Percentiles rank a stretch among this genome's conserved stretches.
Evolutionary conservation across 64 coral and sea anemone species (phyloP).

Genomic region (Montipora efflorescens): DNA sequence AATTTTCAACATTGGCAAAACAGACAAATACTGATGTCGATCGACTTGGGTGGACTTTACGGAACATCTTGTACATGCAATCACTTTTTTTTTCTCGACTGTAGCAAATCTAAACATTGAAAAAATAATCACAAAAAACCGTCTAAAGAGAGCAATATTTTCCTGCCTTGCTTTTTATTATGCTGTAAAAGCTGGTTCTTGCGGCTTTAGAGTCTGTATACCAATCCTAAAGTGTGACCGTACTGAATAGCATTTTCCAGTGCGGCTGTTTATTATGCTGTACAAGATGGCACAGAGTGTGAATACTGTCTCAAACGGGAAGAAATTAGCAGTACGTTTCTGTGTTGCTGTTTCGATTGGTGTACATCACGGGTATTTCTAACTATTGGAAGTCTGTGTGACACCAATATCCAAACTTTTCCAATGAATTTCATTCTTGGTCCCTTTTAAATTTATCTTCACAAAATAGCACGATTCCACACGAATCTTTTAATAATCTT

Average conservation of each 20-base stretch:
- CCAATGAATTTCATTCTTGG: no score
- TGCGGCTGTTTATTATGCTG: not conserved
- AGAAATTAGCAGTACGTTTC: not conserved
- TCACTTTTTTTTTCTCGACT: no score
- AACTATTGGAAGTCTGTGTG: not conserved
- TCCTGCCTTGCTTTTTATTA: not conserved
- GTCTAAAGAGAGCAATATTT: not conserved
- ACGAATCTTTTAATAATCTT: no score
- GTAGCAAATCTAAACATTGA: no score
- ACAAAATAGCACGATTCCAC: no score
- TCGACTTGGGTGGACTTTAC: no score
- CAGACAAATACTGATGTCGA: no score
- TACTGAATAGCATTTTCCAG: not conserved
- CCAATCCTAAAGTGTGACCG: not conserved
- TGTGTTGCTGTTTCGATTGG: not conserved
- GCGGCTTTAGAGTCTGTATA: not conserved
- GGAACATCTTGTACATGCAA: no score
- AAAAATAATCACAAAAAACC: no score
- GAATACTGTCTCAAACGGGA: not conserved
- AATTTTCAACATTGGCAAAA: no score
- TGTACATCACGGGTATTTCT: not conserved
- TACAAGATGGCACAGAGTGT: not conserved
- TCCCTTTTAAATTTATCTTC: no score
- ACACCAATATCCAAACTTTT: no score
- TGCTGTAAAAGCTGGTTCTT: not conserved